Conservation (phyloP, 2,888 invertebrate species). For the Limnephilus rhombicus region DNA sequence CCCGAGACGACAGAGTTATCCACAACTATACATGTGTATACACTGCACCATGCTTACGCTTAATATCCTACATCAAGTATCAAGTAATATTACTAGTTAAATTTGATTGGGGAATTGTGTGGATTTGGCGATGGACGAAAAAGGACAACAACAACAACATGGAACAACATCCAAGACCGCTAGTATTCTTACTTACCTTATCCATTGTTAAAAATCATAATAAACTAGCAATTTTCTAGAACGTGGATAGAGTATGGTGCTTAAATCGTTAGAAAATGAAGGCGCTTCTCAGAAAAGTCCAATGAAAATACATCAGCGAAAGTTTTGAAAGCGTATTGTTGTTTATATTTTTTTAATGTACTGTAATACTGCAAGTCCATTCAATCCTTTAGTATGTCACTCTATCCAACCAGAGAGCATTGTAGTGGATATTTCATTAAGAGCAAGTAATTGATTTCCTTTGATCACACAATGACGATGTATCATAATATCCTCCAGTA, state of each 20-base stretch:
- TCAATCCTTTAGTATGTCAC: background rate
- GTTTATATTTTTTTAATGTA: background rate
- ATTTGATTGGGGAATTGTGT: background rate
- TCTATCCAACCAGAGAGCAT: constrained; percentile 16
- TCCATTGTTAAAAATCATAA: background rate
- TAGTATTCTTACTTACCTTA: background rate
- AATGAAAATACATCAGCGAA: background rate
- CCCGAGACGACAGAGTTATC: too few relatives aligned
- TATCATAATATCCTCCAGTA: constrained; percentile 30
- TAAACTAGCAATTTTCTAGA: background rate
- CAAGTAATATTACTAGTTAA: background rate
- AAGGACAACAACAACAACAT: background rate
- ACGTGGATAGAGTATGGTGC: background rate
- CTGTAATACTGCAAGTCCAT: background rate
- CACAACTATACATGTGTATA: too few relatives aligned
- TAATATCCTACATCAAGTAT: too few relatives aligned
- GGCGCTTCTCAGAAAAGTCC: background rate
- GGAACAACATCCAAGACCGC: background rate
- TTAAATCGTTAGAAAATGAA: background rate
- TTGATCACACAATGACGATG: constrained; percentile 41
- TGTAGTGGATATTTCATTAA: constrained; percentile 33
- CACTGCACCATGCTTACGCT: too few relatives aligned
- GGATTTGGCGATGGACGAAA: background rate
- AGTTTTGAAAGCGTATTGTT: background rate
- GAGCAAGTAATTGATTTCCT: constrained; percentile 38